Percentiles rank a stretch among this genome's conserved stretches.
Conservation (phyloP, 2,113 vertebrate species). For the Dermatemys mawii region DNA sequence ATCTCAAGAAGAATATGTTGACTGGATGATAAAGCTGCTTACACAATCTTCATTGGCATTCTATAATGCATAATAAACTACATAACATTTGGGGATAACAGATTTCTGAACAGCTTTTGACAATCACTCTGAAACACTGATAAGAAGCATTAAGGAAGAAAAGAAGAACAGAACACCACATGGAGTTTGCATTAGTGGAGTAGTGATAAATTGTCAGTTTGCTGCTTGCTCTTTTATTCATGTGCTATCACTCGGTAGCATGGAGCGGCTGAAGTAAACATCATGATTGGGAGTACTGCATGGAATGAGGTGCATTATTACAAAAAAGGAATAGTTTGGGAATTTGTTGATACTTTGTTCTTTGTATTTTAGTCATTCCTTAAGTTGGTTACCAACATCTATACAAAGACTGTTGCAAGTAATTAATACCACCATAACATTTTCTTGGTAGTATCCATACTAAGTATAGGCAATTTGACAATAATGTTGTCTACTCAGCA, state of each 20-base stretch:
- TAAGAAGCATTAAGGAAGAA: slow-evolving; percentile 34
- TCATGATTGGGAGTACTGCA: background rate
- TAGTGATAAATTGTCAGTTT: slow-evolving; percentile 53
- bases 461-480: background rate
- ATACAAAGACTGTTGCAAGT: background rate
- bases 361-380: background rate
- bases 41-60: background rate
- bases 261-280: background rate
- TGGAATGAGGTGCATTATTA: background rate
- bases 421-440: slow-evolving; percentile 17
- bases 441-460: background rate
- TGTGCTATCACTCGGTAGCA: background rate
- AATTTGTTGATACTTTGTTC: background rate
- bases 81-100: slow-evolving; percentile 2
- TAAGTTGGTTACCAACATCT: slow-evolving; percentile 8
- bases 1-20: background rate
- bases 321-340: background rate
- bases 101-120: slow-evolving; percentile 51
- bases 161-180: background rate
- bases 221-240: slow-evolving; percentile 60
- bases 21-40: background rate
- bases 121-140: slow-evolving; percentile 21
- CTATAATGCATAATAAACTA: background rate
- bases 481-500: background rate
- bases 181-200: slow-evolving; percentile 36